Conservation (phyloP, 2,113 vertebrate species). For the Perccottus glenii region DNA sequence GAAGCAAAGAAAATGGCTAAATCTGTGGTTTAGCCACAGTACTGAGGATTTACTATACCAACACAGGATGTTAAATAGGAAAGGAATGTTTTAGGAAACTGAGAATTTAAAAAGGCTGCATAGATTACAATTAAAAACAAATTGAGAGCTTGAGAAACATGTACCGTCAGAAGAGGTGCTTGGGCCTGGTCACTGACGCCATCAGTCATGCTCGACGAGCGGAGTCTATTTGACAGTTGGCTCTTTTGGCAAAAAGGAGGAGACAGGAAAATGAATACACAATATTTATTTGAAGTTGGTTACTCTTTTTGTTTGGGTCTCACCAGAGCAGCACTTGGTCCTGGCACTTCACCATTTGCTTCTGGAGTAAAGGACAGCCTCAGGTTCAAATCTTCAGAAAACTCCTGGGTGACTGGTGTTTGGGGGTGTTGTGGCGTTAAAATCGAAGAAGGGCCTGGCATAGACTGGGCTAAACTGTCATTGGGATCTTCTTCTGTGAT, state of each 20-base stretch:
- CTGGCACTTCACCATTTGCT: constrained; percentile 87
- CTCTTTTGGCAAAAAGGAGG: constrained; percentile 60
- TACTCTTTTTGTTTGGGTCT: constrained; percentile 32
- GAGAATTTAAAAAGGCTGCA: constrained; percentile 9
- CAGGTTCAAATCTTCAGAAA: constrained; percentile 91
- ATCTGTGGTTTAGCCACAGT: constrained; percentile 14
- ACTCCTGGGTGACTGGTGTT: constrained; percentile 82
- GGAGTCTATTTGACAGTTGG: constrained; percentile 85
- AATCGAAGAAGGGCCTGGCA: constrained; percentile 83
- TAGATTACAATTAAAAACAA: constrained; percentile 8
- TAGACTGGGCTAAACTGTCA: constrained; percentile 81
- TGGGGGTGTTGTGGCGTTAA: constrained; percentile 80
- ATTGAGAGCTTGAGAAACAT: constrained; percentile 14
- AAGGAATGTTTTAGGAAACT: constrained; percentile 4
- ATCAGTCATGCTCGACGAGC: constrained; percentile 95
- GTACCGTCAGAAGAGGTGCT: constrained; percentile 88
- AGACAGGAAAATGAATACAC: neutral
- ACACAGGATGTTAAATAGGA: neutral
- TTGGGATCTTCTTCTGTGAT: constrained; percentile 93
- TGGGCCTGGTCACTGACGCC: constrained; percentile 89
- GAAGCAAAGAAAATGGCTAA: constrained; percentile 15
- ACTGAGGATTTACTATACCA: constrained; percentile 11
- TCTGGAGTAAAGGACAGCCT: constrained; percentile 88
- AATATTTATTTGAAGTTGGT: neutral
- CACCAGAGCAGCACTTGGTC: constrained; percentile 78